Base-by-base conservation (phyloP, 2,888 invertebrate genomes). In the Drosophila diplacantha region DNA sequence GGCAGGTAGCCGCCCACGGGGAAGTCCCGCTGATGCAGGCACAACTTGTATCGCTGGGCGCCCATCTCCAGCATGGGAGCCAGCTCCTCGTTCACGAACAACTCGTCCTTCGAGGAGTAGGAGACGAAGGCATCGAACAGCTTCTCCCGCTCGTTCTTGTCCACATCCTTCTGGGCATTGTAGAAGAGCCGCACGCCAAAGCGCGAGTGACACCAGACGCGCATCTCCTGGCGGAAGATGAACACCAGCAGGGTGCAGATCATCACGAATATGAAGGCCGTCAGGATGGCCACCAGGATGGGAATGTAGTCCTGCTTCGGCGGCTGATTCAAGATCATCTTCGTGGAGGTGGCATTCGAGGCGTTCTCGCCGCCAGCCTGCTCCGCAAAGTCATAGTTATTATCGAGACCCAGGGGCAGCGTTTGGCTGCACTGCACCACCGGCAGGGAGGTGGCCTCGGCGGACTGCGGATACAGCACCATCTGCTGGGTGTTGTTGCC, bases 61-160 rank as follows among this genome's bases (percentile, higher is more conserved):
- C 94, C 93, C 68, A 93, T 91, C 89, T 97, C 97, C 73, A 98
- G 91, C 72, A 95, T 94, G 12, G 96, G 94, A 44, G 95, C 95
- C 81, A 97, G 90, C 85, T 95, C 94, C 88, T 96, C 94, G 73
- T 93, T 93, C 29, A 97, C 96, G 88, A 96, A 97, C 29, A 93
- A 92, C 85, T 97, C 96, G 88, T 98, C 97, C 88, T 96, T 95
- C 61, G 95, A 94, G 85, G 96, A 95, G 89, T 98, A 98, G 84
- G 96, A 95, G 72, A 99, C 93, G 89, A 98, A 98, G 62, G 97
- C 97, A 89, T 98, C 98, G 88, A 96, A 98, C 49, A 96, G 91
- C 84, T 96, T 93, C 89, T 95, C 95, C 87, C 93, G 93, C 87
- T 94, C 93, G 82, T 93, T 93, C 88, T 93, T 93, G 81, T 95